Percentiles rank a stretch among this genome's conserved stretches.
Conservation (phyloP, 2,797 vertebrate species). For the Platyrinchus mystaceus region DNA sequence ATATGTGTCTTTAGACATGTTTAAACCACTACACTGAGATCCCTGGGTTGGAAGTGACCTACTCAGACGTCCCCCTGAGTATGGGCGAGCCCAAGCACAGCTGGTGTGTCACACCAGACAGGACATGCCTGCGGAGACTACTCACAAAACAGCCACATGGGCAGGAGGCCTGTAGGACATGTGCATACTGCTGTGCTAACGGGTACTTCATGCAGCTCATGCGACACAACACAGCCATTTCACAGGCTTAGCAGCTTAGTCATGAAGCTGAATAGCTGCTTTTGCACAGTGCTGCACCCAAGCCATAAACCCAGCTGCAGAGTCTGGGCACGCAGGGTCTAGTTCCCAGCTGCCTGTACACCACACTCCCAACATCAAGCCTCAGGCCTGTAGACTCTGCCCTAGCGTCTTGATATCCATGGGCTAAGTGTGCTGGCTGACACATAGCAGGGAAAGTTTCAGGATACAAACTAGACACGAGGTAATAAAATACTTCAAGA, state of each 20-base stretch:
- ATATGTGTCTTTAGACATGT: background rate
- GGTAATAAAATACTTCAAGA: background rate
- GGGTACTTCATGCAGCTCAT: rapidly evolving
- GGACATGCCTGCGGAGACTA: rapidly evolving
- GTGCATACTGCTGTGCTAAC: rapidly evolving
- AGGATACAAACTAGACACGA: background rate
- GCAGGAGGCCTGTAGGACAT: background rate
- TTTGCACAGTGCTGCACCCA: background rate
- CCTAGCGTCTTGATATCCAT: background rate
- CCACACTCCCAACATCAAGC: background rate
- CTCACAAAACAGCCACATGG: rapidly evolving
- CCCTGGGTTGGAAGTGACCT: background rate
- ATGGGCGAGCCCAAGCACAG: rapidly evolving
- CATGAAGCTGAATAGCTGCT: background rate
- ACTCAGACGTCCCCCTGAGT: background rate
- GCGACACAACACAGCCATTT: background rate
- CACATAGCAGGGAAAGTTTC: background rate
- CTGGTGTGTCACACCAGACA: background rate
- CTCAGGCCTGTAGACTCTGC: background rate
- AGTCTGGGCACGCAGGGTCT: background rate
- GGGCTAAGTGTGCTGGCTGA: rapidly evolving
- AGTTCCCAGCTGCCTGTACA: background rate
- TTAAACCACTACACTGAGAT: background rate
- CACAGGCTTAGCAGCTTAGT: background rate
- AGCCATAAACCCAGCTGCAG: background rate